Evolutionary conservation across 2,113 vertebrate genomes (phyloP), one percentile per base, ranked within the genome.

Genomic region (Alligator sinensis): DNA sequence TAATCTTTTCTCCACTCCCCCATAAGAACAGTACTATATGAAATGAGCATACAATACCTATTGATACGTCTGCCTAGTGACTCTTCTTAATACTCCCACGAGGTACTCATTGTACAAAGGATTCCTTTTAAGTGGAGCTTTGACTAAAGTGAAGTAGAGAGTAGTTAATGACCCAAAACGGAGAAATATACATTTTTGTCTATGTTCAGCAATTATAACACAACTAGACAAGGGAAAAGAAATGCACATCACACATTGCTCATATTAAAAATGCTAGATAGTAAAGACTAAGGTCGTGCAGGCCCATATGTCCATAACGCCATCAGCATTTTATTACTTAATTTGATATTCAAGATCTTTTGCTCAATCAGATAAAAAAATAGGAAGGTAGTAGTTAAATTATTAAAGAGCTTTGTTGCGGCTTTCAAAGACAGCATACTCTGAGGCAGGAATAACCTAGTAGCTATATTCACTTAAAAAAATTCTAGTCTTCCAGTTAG

Each of bases 361-460:
- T 87, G 82, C 30, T 80, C 21, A n/a, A 86, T 11, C 17, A 54
- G 38, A 93, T 63, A 79, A 3, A 64, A 28, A 28, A 89, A 77
- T 63, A 57, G 1, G 4, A 34, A 68, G 47, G 34, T 11, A 86
- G 64, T 83, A 90, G 94, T 89, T 95, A 95, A 97, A 94, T 92
- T 96, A 95, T 92, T 95, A 78, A 96, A 62, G 28, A 5, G 9
- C 13, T 18, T 78, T 58, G 60, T 79, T 61, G 81, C 54, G 74
- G 14, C 83, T 97, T 97, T 96, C 94, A 95, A 94, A 95, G 77
- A 72, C 79, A 93, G 59, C 5, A 38, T 68, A 28, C 60, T 88
- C 66, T 79, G 74, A 94, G 84, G 54, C 80, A 90, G 62, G 28
- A 94, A 79, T 93, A 82, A 89, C 47, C 54, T 70, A 30, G 74